These are phyloP conservation scores for Macrosteles quadrilineatus DNA, from an alignment of 1,140 invertebrate genomes.

Conservation along the genomic window DNA sequence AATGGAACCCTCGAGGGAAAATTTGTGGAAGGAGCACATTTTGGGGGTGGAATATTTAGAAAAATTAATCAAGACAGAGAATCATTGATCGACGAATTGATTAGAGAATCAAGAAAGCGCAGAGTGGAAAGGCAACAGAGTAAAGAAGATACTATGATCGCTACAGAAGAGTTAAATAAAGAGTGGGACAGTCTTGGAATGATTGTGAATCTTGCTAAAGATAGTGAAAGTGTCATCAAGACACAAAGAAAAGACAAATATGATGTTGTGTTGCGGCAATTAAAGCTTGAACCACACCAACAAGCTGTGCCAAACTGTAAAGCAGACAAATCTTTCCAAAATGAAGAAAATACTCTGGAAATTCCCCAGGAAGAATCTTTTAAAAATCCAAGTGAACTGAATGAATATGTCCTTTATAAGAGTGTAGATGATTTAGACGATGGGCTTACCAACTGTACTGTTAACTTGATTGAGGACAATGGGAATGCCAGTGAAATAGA, in stretches of 20 bases:
- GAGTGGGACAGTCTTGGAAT: constrained; percentile 81
- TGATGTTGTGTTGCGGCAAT: constrained; percentile 76
- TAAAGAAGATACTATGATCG: constrained; percentile 77
- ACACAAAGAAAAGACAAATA: constrained; percentile 64
- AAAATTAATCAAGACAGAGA: constrained; percentile 62
- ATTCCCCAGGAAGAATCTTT: constrained; percentile 77
- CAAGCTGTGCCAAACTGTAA: constrained; percentile 78
- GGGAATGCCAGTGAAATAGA: too few relatives aligned
- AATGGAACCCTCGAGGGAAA: constrained; percentile 64
- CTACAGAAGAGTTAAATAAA: constrained; percentile 85
- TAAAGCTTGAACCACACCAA: constrained; percentile 81
- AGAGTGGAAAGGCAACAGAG: constrained; percentile 86
- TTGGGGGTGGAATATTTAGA: constrained; percentile 80
- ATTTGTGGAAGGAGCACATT: constrained; percentile 87
- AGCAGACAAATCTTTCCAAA: constrained; percentile 76
- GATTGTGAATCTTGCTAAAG: constrained; percentile 58
- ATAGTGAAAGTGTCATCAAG: constrained; percentile 52
- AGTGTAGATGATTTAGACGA: constrained; percentile 85
- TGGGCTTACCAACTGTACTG: constrained; percentile 42
- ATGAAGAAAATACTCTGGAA: too few relatives aligned
- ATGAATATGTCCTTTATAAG: constrained; percentile 46
- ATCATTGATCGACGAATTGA: constrained; percentile 84
- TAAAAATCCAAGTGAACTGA: constrained; percentile 65
- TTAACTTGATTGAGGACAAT: too few relatives aligned
- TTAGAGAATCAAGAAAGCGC: constrained; percentile 82